A percentile compares a stretch with the other conserved stretches of the same genome.
phyloP scores from a whole-genome alignment of 2,797 vertebrate species.

The Platalea minor region DNA sequence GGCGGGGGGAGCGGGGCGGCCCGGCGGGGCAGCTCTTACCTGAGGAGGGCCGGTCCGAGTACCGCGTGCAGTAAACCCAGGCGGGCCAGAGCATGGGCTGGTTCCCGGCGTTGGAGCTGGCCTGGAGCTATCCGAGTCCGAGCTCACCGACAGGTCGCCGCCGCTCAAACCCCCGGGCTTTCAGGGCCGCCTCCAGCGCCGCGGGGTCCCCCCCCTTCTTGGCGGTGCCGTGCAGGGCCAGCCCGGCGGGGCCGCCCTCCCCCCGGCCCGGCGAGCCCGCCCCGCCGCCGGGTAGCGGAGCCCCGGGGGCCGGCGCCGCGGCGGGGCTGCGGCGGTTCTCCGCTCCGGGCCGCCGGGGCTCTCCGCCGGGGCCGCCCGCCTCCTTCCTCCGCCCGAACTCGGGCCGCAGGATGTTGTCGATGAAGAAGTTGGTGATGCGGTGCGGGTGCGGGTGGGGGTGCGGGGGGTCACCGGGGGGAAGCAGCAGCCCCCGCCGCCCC shows the following conservation, averaged over 20 bases:
- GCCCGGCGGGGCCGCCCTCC: slow-evolving; percentile 86
- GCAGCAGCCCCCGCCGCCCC: slow-evolving; percentile 72
- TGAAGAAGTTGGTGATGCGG: slow-evolving; percentile 97
- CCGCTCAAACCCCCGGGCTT: slow-evolving; percentile 81
- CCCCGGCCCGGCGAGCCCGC: slow-evolving; percentile 77
- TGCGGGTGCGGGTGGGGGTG: slow-evolving; percentile 89
- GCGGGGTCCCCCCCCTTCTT: slow-evolving; percentile 76
- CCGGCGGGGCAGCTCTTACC: slow-evolving; percentile 78
- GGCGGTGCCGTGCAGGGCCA: slow-evolving; percentile 78
- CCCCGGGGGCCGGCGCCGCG: slow-evolving; percentile 67
- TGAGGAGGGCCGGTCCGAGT: slow-evolving; percentile 98
- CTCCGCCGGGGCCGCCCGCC: slow-evolving; percentile 63
- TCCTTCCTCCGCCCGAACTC: slow-evolving; percentile 94
- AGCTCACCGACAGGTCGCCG: slow-evolving; percentile 92
- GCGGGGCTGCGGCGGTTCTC: slow-evolving; percentile 77
- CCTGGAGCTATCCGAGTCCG: slow-evolving; percentile 97
- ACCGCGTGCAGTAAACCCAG: slow-evolving; percentile 98
- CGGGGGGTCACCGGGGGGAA: slow-evolving; percentile 87
- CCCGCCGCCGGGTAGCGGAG: slow-evolving; percentile 67
- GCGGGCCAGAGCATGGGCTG: slow-evolving; percentile 97
- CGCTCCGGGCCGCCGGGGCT: slow-evolving; percentile 46
- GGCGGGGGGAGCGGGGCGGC: neutral
- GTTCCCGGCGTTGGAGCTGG: slow-evolving; percentile 81
- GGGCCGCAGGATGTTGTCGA: slow-evolving; percentile 94
- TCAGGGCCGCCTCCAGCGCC: slow-evolving; percentile 82